Conservation (phyloP, 2,888 invertebrate genomes). For the Tanytarsus gracilentus region DNA sequence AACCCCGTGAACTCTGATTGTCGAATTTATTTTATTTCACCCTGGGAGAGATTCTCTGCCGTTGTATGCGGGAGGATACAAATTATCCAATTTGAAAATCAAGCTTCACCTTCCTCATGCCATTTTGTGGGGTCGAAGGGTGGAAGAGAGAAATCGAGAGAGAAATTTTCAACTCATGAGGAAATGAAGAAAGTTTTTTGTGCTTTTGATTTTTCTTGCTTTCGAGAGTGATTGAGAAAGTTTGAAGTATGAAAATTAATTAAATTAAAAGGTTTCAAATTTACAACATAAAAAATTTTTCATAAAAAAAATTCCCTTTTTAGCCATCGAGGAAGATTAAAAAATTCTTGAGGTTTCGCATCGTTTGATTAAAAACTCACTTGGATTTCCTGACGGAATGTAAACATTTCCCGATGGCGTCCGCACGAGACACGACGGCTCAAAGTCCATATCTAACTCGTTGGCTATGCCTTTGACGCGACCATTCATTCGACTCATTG, state of each 20-base stretch:
- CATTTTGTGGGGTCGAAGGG: too few species aligned
- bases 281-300: too few species aligned
- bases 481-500: slow-evolving; percentile 85
- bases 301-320: too few species aligned
- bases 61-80: background rate
- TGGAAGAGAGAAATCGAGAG: background rate
- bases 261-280: too few species aligned
- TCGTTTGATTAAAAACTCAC: slow-evolving; percentile 42
- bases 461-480: slow-evolving; percentile 74
- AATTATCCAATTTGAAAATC: slow-evolving; percentile 19
- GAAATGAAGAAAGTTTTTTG: slow-evolving; percentile 14
- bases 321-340: too few species aligned
- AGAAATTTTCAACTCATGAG: background rate
- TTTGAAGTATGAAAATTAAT: too few species aligned
- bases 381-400: slow-evolving; percentile 72
- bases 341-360: background rate
- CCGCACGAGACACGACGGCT: slow-evolving; percentile 82
- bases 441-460: slow-evolving; percentile 66
- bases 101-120: too few species aligned
- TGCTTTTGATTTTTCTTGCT: background rate
- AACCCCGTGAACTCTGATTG: too few species aligned
- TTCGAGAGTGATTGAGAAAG: too few species aligned
- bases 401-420: slow-evolving; percentile 89
- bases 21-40: too few species aligned
- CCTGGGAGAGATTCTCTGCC: too few species aligned